Evolutionary conservation across 2,888 invertebrate genomes (phyloP), one percentile per base, ranked within the genome.

Genomic region (Orthosia cruda): DNA sequence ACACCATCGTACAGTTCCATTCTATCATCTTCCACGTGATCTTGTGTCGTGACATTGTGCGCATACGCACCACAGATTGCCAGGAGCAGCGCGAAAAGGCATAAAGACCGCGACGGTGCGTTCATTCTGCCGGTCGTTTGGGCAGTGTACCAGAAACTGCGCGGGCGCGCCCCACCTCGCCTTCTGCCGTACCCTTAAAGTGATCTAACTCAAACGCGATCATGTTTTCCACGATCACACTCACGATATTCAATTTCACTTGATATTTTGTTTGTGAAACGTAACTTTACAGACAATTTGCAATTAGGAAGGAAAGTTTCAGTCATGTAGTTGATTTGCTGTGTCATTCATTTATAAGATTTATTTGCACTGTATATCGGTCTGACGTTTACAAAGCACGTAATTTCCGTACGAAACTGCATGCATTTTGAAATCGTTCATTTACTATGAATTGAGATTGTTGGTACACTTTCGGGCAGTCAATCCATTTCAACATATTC

Each of bases 1-100:
- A 96, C 92, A 83, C 95, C 96, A 65, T 95, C 93, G 55, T 89
- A 92, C 12, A 96, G 74, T 89, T 96, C 92, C 40, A 96, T 80
- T 87, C 91, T 94, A 80, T 91, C 87, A 32, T 87, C 83, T 52
- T 89, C 90, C 74, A 87, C 57, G 7, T 74, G 77, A 86, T 74
- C 65, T 67, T 62, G 55, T 52, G 69, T 52, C 1, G 75, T 62
- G 18, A 40, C 81, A 85, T 91, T 80, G 23, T 88, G 73, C 73
- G 84, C 88, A 54, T 89, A 85, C 9, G 89, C 89, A 52, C 86
- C 85, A 84, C 90, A 84, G 40, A 81, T 77, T 71, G 77, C 69
- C 47, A 88, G 63, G 69, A 90, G 81, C 54, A 91, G 74, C 85
- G 85, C 88, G 80, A 88, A 40, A 52, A 90, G 79, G 87, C 81